phyloP scores from a whole-genome alignment of 2,113 vertebrate species.

The Tragelaphus strepsiceros region DNA sequence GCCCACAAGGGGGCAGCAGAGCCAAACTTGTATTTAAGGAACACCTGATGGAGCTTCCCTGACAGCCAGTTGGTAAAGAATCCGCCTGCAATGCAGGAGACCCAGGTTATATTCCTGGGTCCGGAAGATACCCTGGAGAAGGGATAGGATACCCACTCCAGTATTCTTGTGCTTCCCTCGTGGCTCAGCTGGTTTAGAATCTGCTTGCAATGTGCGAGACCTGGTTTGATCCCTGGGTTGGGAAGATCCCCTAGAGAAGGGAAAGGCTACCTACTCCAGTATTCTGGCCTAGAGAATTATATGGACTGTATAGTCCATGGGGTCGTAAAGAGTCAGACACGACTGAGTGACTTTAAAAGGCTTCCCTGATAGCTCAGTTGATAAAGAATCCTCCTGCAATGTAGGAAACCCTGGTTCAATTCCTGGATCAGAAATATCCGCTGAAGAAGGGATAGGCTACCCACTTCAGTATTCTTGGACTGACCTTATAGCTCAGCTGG shows the following conservation, averaged over 20 bases:
- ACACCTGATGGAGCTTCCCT: background rate
- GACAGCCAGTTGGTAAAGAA: background rate
- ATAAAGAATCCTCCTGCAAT: too few species aligned
- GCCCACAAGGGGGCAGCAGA: background rate
- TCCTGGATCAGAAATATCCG: rapidly evolving
- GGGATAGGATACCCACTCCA: background rate
- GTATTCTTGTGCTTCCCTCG: too few species aligned
- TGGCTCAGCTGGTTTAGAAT: too few species aligned
- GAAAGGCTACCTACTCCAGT: background rate
- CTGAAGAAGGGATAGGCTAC: too few species aligned
- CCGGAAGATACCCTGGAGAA: too few species aligned
- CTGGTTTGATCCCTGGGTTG: too few species aligned
- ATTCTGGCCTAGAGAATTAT: background rate
- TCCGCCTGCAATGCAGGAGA: too few species aligned
- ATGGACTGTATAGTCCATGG: background rate
- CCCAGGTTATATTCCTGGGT: too few species aligned
- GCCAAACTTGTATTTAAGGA: background rate
- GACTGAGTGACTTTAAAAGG: background rate
- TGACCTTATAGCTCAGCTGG: background rate
- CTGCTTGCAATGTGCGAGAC: too few species aligned
- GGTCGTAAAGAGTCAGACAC: background rate
- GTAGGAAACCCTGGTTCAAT: too few species aligned
- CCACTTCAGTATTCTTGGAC: too few species aligned
- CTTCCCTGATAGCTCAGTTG: too few species aligned
- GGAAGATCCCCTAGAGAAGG: background rate